Evolutionary conservation across 2,888 invertebrate species (phyloP).

Genomic region (Drosophila siamana): DNA sequence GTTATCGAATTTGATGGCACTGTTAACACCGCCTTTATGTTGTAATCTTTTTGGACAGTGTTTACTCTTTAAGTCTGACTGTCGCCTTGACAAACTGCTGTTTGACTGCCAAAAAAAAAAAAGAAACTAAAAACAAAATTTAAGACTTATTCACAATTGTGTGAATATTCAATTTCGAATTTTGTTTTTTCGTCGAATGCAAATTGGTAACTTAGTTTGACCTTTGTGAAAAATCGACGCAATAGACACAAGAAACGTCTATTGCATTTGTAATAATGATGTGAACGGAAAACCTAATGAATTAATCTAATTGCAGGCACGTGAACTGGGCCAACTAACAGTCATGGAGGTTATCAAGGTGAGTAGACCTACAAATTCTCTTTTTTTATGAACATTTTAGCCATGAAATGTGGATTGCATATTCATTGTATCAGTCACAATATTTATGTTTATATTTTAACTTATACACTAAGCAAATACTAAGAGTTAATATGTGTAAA

Average conservation of each 20-base stretch:
- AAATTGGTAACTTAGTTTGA: constrained; percentile 33
- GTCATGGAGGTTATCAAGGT: constrained; percentile 31
- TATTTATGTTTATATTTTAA: neutral
- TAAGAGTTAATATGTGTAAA: no score
- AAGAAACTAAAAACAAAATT: neutral
- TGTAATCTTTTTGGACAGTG: constrained; percentile 50
- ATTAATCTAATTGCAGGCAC: constrained; percentile 59
- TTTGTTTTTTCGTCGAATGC: constrained; percentile 33
- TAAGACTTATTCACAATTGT: constrained; percentile 20
- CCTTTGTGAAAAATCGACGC: constrained; percentile 34
- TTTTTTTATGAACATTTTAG: neutral
- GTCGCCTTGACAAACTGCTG: constrained; percentile 32
- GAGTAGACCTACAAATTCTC: constrained; percentile 9
- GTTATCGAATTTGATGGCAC: constrained; percentile 42
- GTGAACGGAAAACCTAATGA: constrained; percentile 28
- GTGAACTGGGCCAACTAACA: constrained; percentile 38
- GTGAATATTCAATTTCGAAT: constrained; percentile 15
- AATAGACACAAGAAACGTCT: constrained; percentile 15
- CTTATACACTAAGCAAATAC: no score
- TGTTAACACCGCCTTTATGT: constrained; percentile 54
- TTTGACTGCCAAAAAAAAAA: constrained; percentile 33
- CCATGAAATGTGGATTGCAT: neutral
- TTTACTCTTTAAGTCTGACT: constrained; percentile 38
- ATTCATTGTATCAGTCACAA: neutral
- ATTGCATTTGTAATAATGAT: constrained; percentile 34